A percentile compares a stretch with the other conserved stretches of the same genome.
phyloP scores from a whole-genome alignment of 2,797 vertebrate genomes.

The Pipistrellus pygmaeus region DNA sequence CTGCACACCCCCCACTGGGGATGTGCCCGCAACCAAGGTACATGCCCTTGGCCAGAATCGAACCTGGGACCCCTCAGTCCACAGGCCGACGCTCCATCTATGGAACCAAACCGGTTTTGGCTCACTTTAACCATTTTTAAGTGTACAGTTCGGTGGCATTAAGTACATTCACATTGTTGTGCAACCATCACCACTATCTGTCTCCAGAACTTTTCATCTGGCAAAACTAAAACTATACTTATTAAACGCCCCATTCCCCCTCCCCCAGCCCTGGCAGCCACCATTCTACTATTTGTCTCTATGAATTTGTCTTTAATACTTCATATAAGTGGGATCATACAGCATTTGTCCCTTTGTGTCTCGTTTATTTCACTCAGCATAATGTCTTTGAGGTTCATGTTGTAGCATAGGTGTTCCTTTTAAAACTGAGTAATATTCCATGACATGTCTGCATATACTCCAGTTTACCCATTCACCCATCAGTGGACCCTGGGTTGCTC shows the following conservation, averaged over 20 bases:
- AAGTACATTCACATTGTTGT: neutral
- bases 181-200: neutral
- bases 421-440: neutral
- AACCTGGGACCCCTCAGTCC: too few relatives aligned
- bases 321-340: neutral
- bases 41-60: too few relatives aligned
- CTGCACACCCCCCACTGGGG: too few relatives aligned
- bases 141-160: neutral
- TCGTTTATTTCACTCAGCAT: neutral
- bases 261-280: neutral
- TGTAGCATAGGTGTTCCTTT: neutral
- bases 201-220: neutral
- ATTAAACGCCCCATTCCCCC: neutral
- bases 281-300: constrained; percentile 2
- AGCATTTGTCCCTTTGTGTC: neutral
- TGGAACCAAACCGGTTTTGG: too few relatives aligned
- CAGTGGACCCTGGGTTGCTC: neutral
- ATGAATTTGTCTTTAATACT: neutral
- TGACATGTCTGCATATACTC: neutral
- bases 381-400: neutral
- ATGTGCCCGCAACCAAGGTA: too few relatives aligned
- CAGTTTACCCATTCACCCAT: neutral
- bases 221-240: neutral
- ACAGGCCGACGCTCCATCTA: too few relatives aligned
- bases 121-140: constrained; percentile 15